Evolutionary conservation across 2,888 invertebrate genomes (phyloP).

Genomic region (Scaptomyza flava): DNA sequence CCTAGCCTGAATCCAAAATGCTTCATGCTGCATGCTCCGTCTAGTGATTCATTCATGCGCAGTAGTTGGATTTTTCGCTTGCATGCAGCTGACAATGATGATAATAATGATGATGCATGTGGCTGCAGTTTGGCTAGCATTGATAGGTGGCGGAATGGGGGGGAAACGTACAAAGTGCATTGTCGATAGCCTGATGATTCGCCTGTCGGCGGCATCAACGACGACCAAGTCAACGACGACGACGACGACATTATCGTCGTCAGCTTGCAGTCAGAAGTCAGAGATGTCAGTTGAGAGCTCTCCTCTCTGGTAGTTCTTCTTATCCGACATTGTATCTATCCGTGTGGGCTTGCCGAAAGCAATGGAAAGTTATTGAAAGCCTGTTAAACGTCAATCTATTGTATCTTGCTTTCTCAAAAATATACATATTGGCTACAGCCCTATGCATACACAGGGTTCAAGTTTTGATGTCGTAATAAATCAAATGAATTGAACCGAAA

Average conservation of each 20-base stretch:
- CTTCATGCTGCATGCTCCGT: slow-evolving; percentile 26
- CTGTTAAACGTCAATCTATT: slow-evolving; percentile 60
- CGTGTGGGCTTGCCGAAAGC: slow-evolving; percentile 71
- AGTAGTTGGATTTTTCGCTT: slow-evolving; percentile 70
- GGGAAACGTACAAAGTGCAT: slow-evolving; percentile 55
- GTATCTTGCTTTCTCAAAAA: slow-evolving; percentile 52
- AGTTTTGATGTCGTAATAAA: slow-evolving; percentile 42
- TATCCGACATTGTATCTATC: slow-evolving; percentile 71
- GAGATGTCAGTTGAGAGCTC: slow-evolving; percentile 52
- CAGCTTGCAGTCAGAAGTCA: slow-evolving; percentile 69
- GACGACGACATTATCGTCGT: slow-evolving; percentile 71
- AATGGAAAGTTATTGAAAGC: slow-evolving; percentile 76
- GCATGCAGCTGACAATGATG: slow-evolving; percentile 76
- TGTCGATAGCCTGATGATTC: slow-evolving; percentile 69
- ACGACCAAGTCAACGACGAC: slow-evolving; percentile 18
- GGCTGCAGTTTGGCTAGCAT: slow-evolving; percentile 33
- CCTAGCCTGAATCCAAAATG: slow-evolving; percentile 49
- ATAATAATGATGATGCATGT: slow-evolving; percentile 74
- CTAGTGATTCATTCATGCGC: slow-evolving; percentile 75
- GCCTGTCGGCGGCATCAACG: slow-evolving; percentile 70
- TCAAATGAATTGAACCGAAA: slow-evolving; percentile 32
- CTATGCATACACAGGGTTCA: slow-evolving; percentile 20
- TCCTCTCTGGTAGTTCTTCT: slow-evolving; percentile 62
- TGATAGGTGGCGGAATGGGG: slow-evolving; percentile 18
- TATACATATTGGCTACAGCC: slow-evolving; percentile 52